These are phyloP conservation scores for Clarias gariepinus DNA, from an alignment of 2,113 vertebrate species.

Conservation along the genomic window DNA sequence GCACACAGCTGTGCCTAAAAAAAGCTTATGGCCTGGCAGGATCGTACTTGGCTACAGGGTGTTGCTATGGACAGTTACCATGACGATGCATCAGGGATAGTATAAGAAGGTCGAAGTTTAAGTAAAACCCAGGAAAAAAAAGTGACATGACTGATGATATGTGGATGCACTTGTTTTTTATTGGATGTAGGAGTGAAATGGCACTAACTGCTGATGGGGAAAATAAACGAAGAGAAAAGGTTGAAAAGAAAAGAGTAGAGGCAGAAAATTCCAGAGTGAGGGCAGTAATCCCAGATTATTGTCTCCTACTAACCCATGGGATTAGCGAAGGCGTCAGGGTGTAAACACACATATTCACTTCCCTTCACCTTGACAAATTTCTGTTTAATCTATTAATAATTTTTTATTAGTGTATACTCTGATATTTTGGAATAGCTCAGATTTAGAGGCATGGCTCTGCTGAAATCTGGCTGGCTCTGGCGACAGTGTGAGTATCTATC, in stretches of 20 bases:
- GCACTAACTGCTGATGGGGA: not conserved
- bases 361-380: not conserved
- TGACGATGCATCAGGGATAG: constrained; percentile 15
- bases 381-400: not conserved
- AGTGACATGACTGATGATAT: constrained; percentile 5
- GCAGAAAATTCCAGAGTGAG: constrained; percentile 33
- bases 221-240: not conserved
- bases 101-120: not conserved
- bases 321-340: constrained; percentile 52
- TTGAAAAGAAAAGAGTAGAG: not conserved
- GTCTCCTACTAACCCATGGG: constrained; percentile 49
- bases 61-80: constrained; percentile 46
- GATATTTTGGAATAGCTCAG: constrained; percentile 21
- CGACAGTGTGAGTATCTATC: constrained; percentile 89
- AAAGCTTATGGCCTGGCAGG: constrained; percentile 31
- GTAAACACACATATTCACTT: constrained; percentile 2
- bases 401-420: too few relatives aligned
- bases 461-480: constrained; percentile 95
- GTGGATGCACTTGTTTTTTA: not conserved
- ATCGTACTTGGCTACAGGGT: constrained; percentile 12
- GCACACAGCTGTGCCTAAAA: constrained; percentile 43
- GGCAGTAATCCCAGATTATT: constrained; percentile 70
- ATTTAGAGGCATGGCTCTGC: constrained; percentile 77
- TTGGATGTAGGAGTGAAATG: not conserved
- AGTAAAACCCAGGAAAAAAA: not conserved